These are phyloP conservation scores for Mesocentrotus franciscanus DNA, from an alignment of 53 echinoderm and acorn worm species.

Conservation along the genomic window DNA sequence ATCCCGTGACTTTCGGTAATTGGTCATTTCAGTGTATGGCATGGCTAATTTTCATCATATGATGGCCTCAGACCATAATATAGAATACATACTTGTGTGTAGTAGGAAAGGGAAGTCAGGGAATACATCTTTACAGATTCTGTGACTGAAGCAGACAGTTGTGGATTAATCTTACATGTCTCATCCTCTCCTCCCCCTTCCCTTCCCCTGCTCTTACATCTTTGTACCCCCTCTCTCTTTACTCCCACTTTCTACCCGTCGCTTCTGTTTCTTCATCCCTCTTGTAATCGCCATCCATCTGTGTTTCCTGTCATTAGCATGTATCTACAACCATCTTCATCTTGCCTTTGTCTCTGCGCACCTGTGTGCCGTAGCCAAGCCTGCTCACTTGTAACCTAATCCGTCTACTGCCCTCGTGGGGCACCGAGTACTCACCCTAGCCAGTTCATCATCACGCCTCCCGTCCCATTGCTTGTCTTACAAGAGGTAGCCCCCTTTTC, in stretches of 20 bases:
- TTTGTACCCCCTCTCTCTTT: neutral
- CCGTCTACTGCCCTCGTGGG: constrained; percentile 47
- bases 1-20: too few relatives aligned
- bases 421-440: constrained; percentile 48
- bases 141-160: neutral
- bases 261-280: neutral
- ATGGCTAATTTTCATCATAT: neutral
- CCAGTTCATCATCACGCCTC: constrained; percentile 44
- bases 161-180: neutral
- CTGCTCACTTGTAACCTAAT: constrained; percentile 38
- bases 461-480: neutral
- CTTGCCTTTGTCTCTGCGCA: constrained; percentile 24
- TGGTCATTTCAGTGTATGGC: too few relatives aligned
- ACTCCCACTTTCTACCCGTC: neutral
- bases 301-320: constrained; percentile 46
- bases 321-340: constrained; percentile 41
- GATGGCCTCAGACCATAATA: neutral
- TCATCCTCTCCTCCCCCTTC: neutral
- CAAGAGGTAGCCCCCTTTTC: neutral
- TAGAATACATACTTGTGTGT: neutral
- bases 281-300: constrained; percentile 28
- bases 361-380: constrained; percentile 10
- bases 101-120: neutral
- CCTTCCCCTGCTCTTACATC: neutral
- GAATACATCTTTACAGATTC: neutral